These are phyloP conservation scores for Drosophila varians DNA, from an alignment of 1,140 invertebrate species.

Conservation along the genomic window DNA sequence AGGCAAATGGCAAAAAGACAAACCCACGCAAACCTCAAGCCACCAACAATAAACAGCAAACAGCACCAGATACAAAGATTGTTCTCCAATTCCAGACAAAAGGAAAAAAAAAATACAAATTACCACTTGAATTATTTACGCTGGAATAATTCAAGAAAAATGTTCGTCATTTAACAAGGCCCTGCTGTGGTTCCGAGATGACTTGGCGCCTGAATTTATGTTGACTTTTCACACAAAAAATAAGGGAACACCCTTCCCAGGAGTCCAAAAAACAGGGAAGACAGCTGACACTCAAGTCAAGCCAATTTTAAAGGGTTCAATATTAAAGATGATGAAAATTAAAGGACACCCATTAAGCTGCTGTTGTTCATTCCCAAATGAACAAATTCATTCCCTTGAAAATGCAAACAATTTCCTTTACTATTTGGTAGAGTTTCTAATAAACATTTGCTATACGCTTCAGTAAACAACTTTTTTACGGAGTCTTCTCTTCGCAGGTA, in stretches of 20 bases:
- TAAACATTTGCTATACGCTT: conserved; percentile 15
- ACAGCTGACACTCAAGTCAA: neutral
- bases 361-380: too few species aligned
- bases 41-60: conserved; percentile 33
- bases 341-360: too few species aligned
- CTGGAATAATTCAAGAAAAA: conserved; percentile 58
- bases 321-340: neutral
- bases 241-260: conserved; percentile 5
- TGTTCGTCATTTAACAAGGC: conserved; percentile 45
- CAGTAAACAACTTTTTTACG: conserved; percentile 21
- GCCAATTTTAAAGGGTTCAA: neutral
- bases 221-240: conserved; percentile 10
- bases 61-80: conserved; percentile 21
- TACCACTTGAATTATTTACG: conserved; percentile 65
- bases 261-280: neutral
- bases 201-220: conserved; percentile 41
- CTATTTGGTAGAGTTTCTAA: neutral
- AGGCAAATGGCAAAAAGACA: conserved; percentile 46
- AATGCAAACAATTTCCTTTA: neutral
- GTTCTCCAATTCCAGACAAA: conserved; percentile 33
- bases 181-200: conserved; percentile 12
- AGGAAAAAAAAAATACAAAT: conserved; percentile 34
- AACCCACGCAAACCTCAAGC: conserved; percentile 43
- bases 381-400: neutral
- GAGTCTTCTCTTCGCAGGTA: conserved; percentile 3